A percentile compares a stretch with the other conserved stretches of the same genome.
These are phyloP conservation scores for Argyrosomus regius DNA, from an alignment of 2,797 vertebrate species.

Conservation along the genomic window DNA sequence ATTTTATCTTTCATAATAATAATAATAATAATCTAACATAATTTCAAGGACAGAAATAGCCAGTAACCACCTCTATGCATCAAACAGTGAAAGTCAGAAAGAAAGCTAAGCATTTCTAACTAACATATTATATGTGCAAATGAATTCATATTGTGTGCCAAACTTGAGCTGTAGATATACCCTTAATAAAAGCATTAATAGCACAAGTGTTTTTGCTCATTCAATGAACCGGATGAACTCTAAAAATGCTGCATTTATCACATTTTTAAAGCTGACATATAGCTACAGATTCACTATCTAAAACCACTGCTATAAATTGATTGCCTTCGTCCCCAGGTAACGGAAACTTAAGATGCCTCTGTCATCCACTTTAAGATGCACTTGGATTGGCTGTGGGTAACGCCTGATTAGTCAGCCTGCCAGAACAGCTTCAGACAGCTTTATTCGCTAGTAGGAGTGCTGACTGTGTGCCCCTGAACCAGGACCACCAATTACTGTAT, in stretches of 20 bases:
- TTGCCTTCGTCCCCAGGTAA: constrained; percentile 66
- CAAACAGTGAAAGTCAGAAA: not conserved
- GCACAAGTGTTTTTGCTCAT: not conserved
- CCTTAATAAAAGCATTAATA: not conserved
- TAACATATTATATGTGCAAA: not conserved
- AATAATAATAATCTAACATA: not conserved
- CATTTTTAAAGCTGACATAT: constrained; percentile 45
- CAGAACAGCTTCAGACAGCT: constrained; percentile 68
- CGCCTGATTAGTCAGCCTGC: constrained; percentile 68
- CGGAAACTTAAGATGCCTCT: constrained; percentile 70
- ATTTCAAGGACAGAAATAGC: not conserved
- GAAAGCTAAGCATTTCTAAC: not conserved
- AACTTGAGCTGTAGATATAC: not conserved
- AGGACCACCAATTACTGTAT: constrained; percentile 77
- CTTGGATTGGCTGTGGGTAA: constrained; percentile 76
- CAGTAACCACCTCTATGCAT: not conserved
- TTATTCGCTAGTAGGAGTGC: constrained; percentile 60
- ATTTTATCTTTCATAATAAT: constrained; percentile 3
- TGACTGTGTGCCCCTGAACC: constrained; percentile 65
- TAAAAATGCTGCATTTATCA: constrained; percentile 29
- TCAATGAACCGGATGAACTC: constrained; percentile 18
- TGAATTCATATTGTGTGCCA: not conserved
- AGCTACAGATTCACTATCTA: constrained; percentile 48
- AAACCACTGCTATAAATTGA: constrained; percentile 70
- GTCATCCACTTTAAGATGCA: constrained; percentile 69